Conservation (phyloP, 2,113 vertebrate genomes). For the Gambusia affinis region DNA sequence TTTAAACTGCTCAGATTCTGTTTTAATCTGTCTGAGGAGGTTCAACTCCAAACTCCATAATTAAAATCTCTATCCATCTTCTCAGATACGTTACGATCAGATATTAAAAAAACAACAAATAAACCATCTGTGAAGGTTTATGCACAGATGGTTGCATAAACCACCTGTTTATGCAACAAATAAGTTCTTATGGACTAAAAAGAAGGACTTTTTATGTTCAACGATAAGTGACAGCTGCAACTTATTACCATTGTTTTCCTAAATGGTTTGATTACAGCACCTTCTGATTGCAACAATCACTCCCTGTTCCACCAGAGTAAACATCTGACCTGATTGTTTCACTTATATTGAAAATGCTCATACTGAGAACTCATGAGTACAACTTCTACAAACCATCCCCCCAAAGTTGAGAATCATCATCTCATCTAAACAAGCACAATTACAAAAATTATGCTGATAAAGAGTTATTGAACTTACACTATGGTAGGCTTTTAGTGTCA, state of each 20-base stretch:
- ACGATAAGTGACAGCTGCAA: slow-evolving; percentile 23
- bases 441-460: neutral
- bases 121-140: neutral
- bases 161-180: too few relatives aligned
- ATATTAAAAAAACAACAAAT: neutral
- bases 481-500: neutral
- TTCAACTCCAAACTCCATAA: slow-evolving; percentile 21
- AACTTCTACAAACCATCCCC: slow-evolving; percentile 4
- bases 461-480: slow-evolving; percentile 2
- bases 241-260: slow-evolving; percentile 22
- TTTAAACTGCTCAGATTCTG: slow-evolving; percentile 15
- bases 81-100: neutral
- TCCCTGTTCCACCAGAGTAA: slow-evolving; percentile 35
- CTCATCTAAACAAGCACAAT: slow-evolving; percentile 17
- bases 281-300: slow-evolving; percentile 35
- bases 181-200: too few relatives aligned
- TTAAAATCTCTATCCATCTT: slow-evolving; percentile 13
- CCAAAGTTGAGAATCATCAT: slow-evolving; percentile 9
- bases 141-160: neutral
- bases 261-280: slow-evolving; percentile 11
- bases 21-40: slow-evolving; percentile 37
- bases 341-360: slow-evolving; percentile 12
- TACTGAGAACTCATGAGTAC: neutral
- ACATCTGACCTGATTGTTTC: slow-evolving; percentile 29
- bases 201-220: neutral